phyloP scores from a whole-genome alignment of 2,888 invertebrate species.

The Barypeithes pellucidus region DNA sequence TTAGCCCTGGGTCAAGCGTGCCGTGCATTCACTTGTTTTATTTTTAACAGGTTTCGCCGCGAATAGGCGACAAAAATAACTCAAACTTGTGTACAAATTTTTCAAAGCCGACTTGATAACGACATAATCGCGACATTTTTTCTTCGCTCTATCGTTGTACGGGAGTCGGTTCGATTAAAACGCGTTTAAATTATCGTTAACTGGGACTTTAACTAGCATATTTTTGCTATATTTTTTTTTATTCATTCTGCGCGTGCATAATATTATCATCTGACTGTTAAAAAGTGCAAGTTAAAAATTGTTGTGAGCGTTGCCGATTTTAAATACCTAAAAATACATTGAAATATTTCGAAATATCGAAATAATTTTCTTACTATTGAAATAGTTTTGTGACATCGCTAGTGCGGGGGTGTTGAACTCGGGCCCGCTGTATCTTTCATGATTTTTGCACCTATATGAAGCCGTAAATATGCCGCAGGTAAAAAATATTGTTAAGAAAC shows the following conservation, averaged over 20 bases:
- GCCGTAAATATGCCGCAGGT: slow-evolving; percentile 18
- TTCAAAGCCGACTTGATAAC: background rate
- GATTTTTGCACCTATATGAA: slow-evolving; percentile 8
- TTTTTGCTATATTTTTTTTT: background rate
- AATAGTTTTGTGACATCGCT: background rate
- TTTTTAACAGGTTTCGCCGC: slow-evolving; percentile 4
- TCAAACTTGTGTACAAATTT: background rate
- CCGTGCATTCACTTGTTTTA: slow-evolving; percentile 5
- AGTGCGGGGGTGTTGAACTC: slow-evolving; percentile 19
- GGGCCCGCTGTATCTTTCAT: background rate
- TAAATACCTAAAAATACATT: background rate
- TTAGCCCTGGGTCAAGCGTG: slow-evolving; percentile 32
- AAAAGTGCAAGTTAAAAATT: background rate
- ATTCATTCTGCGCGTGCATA: background rate
- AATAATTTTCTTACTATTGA: background rate
- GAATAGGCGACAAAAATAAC: slow-evolving; percentile 21
- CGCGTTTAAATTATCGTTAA: background rate
- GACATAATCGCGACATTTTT: background rate
- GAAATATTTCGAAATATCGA: background rate
- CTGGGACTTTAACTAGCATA: background rate
- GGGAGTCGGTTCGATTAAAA: background rate
- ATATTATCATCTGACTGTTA: background rate
- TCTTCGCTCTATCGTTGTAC: background rate
- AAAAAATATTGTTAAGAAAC: background rate
- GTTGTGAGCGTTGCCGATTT: background rate